phyloP scores from a whole-genome alignment of 2,888 invertebrate species.

The Leucozona laternaria region DNA sequence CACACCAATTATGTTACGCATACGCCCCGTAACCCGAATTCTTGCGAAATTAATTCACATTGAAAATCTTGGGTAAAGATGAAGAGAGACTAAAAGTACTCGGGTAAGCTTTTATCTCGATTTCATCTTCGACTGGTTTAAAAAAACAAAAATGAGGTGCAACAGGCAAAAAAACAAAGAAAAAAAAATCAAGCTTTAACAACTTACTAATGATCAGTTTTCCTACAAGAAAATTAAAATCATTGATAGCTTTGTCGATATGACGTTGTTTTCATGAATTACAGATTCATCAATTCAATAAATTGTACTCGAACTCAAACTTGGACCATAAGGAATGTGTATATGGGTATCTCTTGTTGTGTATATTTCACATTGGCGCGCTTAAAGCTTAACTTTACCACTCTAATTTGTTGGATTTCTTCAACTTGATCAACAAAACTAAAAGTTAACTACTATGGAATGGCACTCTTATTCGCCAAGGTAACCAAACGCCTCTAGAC shows the following conservation, averaged over 20 bases:
- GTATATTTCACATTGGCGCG: not conserved
- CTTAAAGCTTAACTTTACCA: constrained; percentile 58
- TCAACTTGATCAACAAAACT: constrained; percentile 45
- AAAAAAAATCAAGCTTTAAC: not conserved
- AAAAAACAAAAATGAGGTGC: constrained; percentile 26
- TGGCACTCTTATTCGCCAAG: constrained; percentile 59
- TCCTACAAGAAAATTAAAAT: constrained; percentile 1
- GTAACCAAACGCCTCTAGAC: constrained; percentile 70
- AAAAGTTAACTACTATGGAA: constrained; percentile 46
- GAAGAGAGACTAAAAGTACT: not conserved
- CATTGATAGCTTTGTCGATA: constrained; percentile 18
- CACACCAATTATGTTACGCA: constrained; percentile 30
- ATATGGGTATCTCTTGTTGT: too few species aligned
- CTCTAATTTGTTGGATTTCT: constrained; percentile 51
- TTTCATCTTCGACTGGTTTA: constrained; percentile 57
- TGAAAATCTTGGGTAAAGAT: constrained; percentile 8
- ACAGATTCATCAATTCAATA: constrained; percentile 12
- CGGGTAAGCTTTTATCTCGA: constrained; percentile 55
- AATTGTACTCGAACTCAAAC: not conserved
- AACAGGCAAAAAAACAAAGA: constrained; percentile 23
- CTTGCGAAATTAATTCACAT: not conserved
- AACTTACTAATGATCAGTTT: not conserved
- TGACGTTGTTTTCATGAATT: constrained; percentile 37
- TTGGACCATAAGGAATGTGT: not conserved
- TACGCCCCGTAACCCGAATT: constrained; percentile 46